These are phyloP conservation scores for Strigops habroptila DNA, from an alignment of 2,113 vertebrate species.

Conservation along the genomic window DNA sequence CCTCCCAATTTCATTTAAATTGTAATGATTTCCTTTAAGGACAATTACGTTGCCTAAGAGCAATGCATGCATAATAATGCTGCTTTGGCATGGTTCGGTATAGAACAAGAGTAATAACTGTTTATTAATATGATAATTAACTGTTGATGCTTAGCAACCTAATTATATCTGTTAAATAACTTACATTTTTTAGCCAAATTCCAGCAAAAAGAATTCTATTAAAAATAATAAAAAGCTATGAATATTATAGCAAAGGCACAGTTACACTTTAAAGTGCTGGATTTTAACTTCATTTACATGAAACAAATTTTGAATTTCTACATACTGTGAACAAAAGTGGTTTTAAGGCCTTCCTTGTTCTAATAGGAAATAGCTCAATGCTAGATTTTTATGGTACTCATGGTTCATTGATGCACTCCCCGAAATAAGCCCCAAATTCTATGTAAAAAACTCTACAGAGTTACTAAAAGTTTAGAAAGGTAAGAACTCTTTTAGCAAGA, in stretches of 20 bases:
- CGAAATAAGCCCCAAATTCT: background rate
- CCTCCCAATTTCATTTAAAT: slow-evolving; percentile 81
- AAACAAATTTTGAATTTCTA: slow-evolving; percentile 54
- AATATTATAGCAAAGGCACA: slow-evolving; percentile 62
- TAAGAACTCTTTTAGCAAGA: background rate
- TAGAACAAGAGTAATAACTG: slow-evolving; percentile 72
- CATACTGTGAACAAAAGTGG: background rate
- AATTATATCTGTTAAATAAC: slow-evolving; percentile 79
- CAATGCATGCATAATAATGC: slow-evolving; percentile 73
- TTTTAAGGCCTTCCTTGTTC: slow-evolving; percentile 9
- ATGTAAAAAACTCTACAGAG: background rate
- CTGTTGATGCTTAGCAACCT: slow-evolving; percentile 75
- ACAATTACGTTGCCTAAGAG: slow-evolving; percentile 76
- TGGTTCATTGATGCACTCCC: too few species aligned
- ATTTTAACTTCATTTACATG: slow-evolving; percentile 54
- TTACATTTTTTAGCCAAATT: slow-evolving; percentile 67
- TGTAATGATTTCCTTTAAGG: slow-evolving; percentile 83
- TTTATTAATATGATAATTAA: slow-evolving; percentile 84
- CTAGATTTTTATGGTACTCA: too few species aligned
- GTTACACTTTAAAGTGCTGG: background rate
- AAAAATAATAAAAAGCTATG: slow-evolving; percentile 68
- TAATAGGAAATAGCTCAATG: background rate
- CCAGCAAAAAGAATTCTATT: slow-evolving; percentile 61
- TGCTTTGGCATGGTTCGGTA: slow-evolving; percentile 55
- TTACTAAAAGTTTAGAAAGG: background rate